Base-by-base conservation (phyloP, 2,113 vertebrate species). In the Hyperopisus bebe region DNA sequence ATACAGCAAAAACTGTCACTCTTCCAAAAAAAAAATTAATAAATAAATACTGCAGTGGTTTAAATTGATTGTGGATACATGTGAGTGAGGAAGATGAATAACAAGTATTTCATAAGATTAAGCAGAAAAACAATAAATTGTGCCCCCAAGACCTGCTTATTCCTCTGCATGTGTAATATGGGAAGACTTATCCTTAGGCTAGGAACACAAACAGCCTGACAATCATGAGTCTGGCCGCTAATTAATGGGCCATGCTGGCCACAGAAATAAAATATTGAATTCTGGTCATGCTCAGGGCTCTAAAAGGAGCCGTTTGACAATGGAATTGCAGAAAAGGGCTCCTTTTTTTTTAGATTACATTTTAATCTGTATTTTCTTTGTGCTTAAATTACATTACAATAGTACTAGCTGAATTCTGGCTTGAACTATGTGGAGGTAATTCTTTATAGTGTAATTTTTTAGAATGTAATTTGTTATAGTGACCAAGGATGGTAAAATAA, bases 251-350 rank as follows among this genome's bases (percentile, higher is more conserved):
- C 31, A 62, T 88, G 24, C 82, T 80, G 48, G 87, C 74, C 44
- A 88, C 39, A 90, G 50, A 62, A 90, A 90, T 90, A 87, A 83
- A 77, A 91, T 77, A 89, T 91, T 91, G 83, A 89, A 87, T 88
- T 87, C 89, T 87, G 90, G 89, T 87, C 88, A 80, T 88, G 90
- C 90, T 89, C 42, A 15, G 42, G 89, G 90, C 88, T 42, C 51
- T 88, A 42, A 46, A 89, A 80, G 86, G 85, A 42, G 88, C 74
- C 24, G 44, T 89, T 86, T 86, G 86, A 35, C 35, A 89, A 70
- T 88, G 77, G 35, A 90, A 86, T 86, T 89, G 66, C 47, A 86
- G 58, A 58, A 89, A 46, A 31, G 21, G 19, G 85, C 15, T 27
- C 17, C n/a, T 80, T 74, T 89, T 35, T 88, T 88, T 82, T 74